phyloP scores from a whole-genome alignment of 2,113 vertebrate species.

The Pyrgilauda ruficollis region DNA sequence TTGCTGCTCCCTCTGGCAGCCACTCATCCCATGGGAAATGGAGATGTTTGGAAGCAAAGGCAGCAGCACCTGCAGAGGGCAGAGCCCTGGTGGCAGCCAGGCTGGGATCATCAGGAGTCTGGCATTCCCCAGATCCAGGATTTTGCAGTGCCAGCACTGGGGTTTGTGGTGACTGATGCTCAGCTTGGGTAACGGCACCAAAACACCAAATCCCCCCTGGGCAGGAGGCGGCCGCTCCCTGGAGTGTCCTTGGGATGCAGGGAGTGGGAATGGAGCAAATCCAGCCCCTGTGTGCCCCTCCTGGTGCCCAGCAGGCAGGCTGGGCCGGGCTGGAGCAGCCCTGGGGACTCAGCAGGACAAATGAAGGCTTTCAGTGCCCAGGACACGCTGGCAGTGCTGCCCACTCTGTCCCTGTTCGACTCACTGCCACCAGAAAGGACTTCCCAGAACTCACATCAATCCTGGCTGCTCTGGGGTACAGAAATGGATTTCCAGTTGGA shows the following conservation, averaged over 20 bases:
- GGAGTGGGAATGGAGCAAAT: not conserved
- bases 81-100: not conserved
- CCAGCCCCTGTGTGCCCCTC: not conserved
- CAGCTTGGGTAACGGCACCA: fast-evolving
- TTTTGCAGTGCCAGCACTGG: not conserved
- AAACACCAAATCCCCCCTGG: not conserved
- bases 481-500: not conserved
- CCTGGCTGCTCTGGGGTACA: not conserved
- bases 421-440: not conserved
- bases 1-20: not conserved
- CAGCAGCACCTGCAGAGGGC: not conserved
- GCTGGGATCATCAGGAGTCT: fast-evolving
- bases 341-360: not conserved
- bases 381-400: not conserved
- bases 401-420: not conserved
- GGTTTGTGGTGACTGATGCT: not conserved
- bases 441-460: not conserved
- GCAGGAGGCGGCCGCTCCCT: not conserved
- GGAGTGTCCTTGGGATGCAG: fast-evolving
- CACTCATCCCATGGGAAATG: fast-evolving
- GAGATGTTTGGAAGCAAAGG: not conserved
- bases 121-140: not conserved
- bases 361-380: fast-evolving
- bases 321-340: not conserved
- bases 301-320: not conserved